Conservation (phyloP, 2,797 vertebrate species). For the Semaprochilodus insignis region DNA sequence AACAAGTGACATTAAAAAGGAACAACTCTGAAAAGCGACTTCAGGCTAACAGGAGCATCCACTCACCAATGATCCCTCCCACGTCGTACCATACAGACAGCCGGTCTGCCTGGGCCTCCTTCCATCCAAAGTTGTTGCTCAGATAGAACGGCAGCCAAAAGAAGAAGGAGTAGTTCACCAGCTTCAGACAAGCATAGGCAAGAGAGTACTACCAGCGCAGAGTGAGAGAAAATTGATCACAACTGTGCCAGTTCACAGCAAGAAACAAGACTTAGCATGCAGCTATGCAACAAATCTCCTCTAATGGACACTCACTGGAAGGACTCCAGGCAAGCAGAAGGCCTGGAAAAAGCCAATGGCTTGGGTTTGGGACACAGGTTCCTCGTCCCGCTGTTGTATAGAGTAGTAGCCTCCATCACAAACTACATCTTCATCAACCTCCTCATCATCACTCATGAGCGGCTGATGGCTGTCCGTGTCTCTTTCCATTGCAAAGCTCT, state of each 20-base stretch:
- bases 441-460: slow-evolving; percentile 85
- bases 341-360: slow-evolving; percentile 92
- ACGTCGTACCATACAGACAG: slow-evolving; percentile 97
- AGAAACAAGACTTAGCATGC: not conserved
- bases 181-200: slow-evolving; percentile 93
- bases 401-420: slow-evolving; percentile 74
- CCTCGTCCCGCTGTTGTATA: slow-evolving; percentile 72
- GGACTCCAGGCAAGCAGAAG: slow-evolving; percentile 93
- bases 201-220: slow-evolving; percentile 87
- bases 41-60: not conserved
- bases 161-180: slow-evolving; percentile 99
- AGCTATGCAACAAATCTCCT: not conserved
- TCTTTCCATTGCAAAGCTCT: slow-evolving; percentile 77
- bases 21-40: not conserved
- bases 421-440: slow-evolving; percentile 64
- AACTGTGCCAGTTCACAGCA: not conserved
- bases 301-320: slow-evolving; percentile 81
- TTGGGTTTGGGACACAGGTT: slow-evolving; percentile 55
- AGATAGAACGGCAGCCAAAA: slow-evolving; percentile 99
- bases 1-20: not conserved
- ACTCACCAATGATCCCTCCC: slow-evolving; percentile 92
- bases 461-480: slow-evolving; percentile 88
- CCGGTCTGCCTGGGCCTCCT: slow-evolving; percentile 92
- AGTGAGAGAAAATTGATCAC: not conserved
- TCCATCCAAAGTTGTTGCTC: slow-evolving; percentile 93